Evolutionary conservation across 2,888 invertebrate species (phyloP).

Genomic region (Sacculina carcini): DNA sequence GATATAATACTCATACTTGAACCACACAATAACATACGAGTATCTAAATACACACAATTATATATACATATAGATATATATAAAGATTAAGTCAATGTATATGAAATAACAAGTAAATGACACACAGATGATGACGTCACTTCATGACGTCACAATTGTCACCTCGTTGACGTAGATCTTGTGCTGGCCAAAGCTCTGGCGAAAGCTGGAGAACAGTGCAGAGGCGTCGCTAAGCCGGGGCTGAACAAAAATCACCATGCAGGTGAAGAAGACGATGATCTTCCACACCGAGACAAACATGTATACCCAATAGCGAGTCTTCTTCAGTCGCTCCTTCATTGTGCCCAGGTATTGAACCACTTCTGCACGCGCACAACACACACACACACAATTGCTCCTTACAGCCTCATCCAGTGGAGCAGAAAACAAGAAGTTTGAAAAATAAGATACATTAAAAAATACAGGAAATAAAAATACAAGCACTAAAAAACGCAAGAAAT

Average conservation of each 20-base stretch:
- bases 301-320: constrained; percentile 41
- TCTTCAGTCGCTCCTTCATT: constrained; percentile 29
- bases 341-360: constrained; percentile 20
- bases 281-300: constrained; percentile 47
- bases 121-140: too few relatives aligned
- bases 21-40: neutral
- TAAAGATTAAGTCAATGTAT: constrained; percentile 5
- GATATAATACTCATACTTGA: too few relatives aligned
- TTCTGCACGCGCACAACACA: neutral
- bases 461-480: too few relatives aligned
- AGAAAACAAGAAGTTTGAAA: too few relatives aligned
- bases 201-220: constrained; percentile 46
- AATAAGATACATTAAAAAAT: too few relatives aligned
- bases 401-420: too few relatives aligned
- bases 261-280: constrained; percentile 37
- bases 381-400: too few relatives aligned
- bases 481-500: too few relatives aligned
- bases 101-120: too few relatives aligned
- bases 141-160: too few relatives aligned
- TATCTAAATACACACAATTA: neutral
- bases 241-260: constrained; percentile 31
- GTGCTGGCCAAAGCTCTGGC: constrained; percentile 45
- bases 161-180: constrained; percentile 19
- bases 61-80: neutral
- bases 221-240: constrained; percentile 18